Conservation (phyloP, 2,888 invertebrate genomes). For the Tenthredo amoena region DNA sequence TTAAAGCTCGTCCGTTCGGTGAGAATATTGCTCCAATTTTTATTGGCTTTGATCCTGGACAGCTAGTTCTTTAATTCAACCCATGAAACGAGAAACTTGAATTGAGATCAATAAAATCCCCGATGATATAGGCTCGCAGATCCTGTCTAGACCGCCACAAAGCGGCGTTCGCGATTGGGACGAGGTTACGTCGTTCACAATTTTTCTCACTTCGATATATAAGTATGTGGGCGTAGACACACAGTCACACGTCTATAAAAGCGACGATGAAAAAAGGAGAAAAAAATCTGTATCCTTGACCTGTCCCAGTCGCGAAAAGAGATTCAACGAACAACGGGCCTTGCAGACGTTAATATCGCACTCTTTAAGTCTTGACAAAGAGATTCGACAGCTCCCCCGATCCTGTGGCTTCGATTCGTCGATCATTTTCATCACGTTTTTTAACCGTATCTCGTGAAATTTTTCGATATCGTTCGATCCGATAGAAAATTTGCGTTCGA, state of each 20-base stretch:
- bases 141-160: not conserved
- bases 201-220: not conserved
- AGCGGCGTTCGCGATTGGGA: not conserved
- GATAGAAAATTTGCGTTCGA: not conserved
- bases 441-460: not conserved
- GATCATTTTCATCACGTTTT: slow-evolving; percentile 4
- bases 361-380: slow-evolving; percentile 19
- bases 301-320: slow-evolving; percentile 22
- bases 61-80: not conserved
- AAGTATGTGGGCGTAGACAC: not conserved
- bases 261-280: not conserved
- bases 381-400: not conserved
- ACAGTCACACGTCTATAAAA: not conserved
- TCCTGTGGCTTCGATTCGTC: not conserved
- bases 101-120: slow-evolving; percentile 8
- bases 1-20: not conserved
- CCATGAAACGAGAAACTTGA: not conserved
- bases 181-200: not conserved
- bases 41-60: not conserved
- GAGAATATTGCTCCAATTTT: not conserved
- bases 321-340: slow-evolving; percentile 11
- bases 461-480: not conserved
- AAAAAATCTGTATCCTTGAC: slow-evolving; percentile 14
- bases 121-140: not conserved
- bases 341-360: slow-evolving; percentile 8